phyloP scores from a whole-genome alignment of 2,797 vertebrate species.

The Smutsia temminckii region DNA sequence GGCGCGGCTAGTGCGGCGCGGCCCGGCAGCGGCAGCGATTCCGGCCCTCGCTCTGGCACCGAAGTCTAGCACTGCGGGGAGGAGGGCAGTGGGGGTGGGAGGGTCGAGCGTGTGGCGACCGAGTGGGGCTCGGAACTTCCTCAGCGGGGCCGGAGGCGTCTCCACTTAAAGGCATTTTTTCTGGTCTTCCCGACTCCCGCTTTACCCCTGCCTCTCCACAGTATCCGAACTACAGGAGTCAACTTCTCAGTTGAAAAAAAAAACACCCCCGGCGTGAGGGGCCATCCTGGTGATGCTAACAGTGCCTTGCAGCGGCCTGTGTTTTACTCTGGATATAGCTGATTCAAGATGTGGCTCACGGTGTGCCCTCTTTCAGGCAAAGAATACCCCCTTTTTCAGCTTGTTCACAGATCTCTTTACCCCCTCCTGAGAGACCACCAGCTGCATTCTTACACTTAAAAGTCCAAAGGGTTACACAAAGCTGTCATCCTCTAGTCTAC shows the following conservation, averaged over 20 bases:
- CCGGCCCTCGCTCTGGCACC: neutral
- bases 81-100: neutral
- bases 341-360: slow-evolving; percentile 52
- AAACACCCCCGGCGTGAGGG: slow-evolving; percentile 49
- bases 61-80: neutral
- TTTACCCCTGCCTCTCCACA: slow-evolving; percentile 37
- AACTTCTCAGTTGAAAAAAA: slow-evolving; percentile 62
- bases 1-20: neutral
- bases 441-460: slow-evolving; percentile 25
- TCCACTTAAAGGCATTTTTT: slow-evolving; percentile 32
- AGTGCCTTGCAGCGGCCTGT: slow-evolving; percentile 66
- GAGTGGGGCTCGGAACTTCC: slow-evolving; percentile 62
- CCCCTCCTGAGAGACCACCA: slow-evolving; percentile 24
- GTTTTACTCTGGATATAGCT: slow-evolving; percentile 47
- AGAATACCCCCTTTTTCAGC: slow-evolving; percentile 47
- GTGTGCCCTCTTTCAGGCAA: slow-evolving; percentile 57
- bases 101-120: neutral
- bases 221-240: slow-evolving; percentile 62
- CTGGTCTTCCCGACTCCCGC: slow-evolving; percentile 41
- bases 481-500: slow-evolving; percentile 60
- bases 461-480: slow-evolving; percentile 58
- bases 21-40: neutral
- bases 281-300: slow-evolving; percentile 56
- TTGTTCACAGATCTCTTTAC: slow-evolving; percentile 18
- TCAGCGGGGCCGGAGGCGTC: slow-evolving; percentile 28